Evolutionary conservation across 2,888 invertebrate species (phyloP).

Genomic region (Dromius quadrimaculatus): DNA sequence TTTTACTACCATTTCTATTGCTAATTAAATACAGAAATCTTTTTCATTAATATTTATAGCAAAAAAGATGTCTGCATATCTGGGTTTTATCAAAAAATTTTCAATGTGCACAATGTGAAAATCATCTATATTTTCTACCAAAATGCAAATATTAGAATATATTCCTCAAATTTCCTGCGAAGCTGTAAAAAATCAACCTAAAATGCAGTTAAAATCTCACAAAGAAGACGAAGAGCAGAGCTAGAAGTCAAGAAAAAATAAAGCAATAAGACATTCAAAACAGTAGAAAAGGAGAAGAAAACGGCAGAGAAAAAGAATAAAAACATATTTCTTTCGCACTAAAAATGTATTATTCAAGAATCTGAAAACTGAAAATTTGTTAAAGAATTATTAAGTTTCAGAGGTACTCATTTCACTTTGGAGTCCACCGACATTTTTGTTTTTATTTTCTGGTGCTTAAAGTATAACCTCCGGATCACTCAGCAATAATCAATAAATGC

Average conservation of each 20-base stretch:
- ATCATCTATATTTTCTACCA: constrained; percentile 40
- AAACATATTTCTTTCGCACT: neutral
- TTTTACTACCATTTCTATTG: neutral
- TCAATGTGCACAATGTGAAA: constrained; percentile 40
- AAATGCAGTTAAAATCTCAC: constrained; percentile 25
- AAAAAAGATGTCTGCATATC: constrained; percentile 6
- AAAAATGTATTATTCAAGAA: neutral
- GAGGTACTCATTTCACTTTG: no score
- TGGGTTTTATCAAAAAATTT: constrained; percentile 30
- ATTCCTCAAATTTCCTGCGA: constrained; percentile 35
- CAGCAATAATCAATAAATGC: no score
- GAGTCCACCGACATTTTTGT: no score
- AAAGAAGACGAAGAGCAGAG: constrained; percentile 51
- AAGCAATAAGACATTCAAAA: constrained; percentile 30
- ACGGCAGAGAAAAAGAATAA: constrained; percentile 52
- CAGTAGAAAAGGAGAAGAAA: constrained; percentile 42
- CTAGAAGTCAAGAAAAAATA: constrained; percentile 55
- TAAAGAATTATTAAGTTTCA: no score
- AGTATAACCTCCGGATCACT: no score
- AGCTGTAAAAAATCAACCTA: constrained; percentile 43
- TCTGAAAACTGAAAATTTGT: no score
- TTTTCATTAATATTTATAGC: neutral
- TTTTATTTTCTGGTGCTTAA: no score
- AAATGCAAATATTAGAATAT: constrained; percentile 48
- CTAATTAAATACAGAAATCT: constrained; percentile 14